These are phyloP conservation scores for Beroe ovata DNA, from an alignment of 37 sponge, comb jelly and placozoan species.

Conservation along the genomic window DNA sequence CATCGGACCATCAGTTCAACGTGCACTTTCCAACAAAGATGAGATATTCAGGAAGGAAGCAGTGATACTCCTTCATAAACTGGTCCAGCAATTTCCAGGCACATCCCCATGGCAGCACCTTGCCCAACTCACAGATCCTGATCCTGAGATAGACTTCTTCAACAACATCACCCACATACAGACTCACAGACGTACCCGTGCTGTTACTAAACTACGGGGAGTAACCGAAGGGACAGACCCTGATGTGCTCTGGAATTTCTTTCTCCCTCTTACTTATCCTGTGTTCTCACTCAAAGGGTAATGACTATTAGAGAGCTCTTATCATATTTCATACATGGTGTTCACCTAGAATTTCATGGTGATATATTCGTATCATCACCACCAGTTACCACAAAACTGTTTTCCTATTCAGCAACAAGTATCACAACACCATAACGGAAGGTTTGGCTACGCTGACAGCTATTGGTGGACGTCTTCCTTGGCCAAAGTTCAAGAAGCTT, in stretches of 20 bases:
- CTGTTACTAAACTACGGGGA: background rate
- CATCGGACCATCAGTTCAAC: background rate
- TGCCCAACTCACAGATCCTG: background rate
- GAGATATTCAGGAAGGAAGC: conserved; percentile 24
- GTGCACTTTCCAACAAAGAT: background rate
- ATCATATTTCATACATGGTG: no score
- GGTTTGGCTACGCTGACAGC: background rate
- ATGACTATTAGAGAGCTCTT: no score
- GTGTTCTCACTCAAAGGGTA: conserved; percentile 42
- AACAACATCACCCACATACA: conserved; percentile 60
- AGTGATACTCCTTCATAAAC: conserved; percentile 11
- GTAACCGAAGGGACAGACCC: background rate
- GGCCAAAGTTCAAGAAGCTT: conserved; percentile 23
- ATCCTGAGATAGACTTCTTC: conserved; percentile 64
- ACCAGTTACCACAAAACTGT: no score
- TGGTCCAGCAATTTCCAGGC: background rate
- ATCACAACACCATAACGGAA: conserved; percentile 58
- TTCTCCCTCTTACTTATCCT: conserved; percentile 2
- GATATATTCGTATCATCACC: no score
- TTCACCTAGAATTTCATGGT: no score
- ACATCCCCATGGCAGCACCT: conserved; percentile 24
- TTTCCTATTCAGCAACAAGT: conserved; percentile 22
- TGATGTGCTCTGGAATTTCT: conserved; percentile 10
- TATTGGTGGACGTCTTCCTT: background rate
- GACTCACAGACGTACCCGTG: conserved; percentile 33